Base-by-base conservation (phyloP, 2,888 invertebrate species). In the Mamestra brassicae region DNA sequence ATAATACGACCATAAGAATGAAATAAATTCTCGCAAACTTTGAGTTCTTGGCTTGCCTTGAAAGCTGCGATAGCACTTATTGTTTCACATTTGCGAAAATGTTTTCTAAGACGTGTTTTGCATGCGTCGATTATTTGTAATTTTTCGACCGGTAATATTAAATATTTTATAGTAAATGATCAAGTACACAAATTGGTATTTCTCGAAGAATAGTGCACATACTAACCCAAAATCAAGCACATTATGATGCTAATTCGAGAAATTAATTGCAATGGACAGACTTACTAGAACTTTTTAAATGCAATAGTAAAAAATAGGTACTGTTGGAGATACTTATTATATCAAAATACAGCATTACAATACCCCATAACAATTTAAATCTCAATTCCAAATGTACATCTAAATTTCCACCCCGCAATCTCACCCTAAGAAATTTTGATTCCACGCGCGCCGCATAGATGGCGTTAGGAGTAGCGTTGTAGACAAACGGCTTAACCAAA, bases 1-100 rank as follows among this genome's bases (percentile, higher is more conserved):
- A 95, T 96, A 95, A 96, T 96, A 95, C 94, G 93, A 93, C 94
- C 93, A 95, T 96, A 96, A 95, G 95, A 95, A 95, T 93, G 93
- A 95, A 94, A 96, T 96, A 96, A 95, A 95, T 96, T 95, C 93
- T 92, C 93, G 85, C 92, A 93, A 93, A 95, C 90, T 94, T 95
- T 93, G 94, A 94, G 94, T 92, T 93, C 93, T 95, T 94, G 94
- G 93, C 93, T 93, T 91, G 90, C 89, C 92, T 94, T 89, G 92
- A 94, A 92, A 93, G 92, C 92, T 90, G 93, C 92, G 91, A 94
- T 94, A 93, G 93, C 92, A 92, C 90, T 95, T 95, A 95, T 94
- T 94, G 93, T 94, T 94, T 93, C 92, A 91, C 92, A 93, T 94
- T 94, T 93, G 92, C 84, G 90, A 89, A 90, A 93, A 93, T 92